Evolutionary conservation across 2,113 vertebrate genomes (phyloP).

Genomic region (Galemys pyrenaicus): DNA sequence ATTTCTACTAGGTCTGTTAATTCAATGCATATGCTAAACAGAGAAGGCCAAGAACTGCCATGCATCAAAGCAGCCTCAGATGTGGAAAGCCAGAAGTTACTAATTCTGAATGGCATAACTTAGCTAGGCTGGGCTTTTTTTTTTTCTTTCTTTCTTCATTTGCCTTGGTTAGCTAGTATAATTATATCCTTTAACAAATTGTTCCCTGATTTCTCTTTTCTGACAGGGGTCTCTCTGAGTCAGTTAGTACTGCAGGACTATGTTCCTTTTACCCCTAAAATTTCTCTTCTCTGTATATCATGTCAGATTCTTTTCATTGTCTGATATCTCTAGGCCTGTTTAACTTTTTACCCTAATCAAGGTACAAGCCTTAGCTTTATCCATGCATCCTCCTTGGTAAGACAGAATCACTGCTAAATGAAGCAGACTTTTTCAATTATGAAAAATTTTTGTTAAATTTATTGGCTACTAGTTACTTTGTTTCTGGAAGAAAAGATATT

Average conservation of each 20-base stretch:
- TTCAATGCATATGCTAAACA: constrained; percentile 37
- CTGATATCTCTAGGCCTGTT: background rate
- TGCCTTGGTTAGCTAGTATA: constrained; percentile 39
- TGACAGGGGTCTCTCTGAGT: constrained; percentile 20
- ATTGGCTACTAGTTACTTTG: constrained; percentile 41
- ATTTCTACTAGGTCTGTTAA: constrained; percentile 35
- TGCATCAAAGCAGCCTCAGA: constrained; percentile 33
- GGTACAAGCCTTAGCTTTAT: background rate
- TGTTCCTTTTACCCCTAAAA: background rate
- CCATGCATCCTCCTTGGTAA: too few species aligned
- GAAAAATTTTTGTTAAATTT: constrained; percentile 38
- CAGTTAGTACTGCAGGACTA: background rate
- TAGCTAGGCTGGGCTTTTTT: background rate
- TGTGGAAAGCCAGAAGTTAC: constrained; percentile 52
- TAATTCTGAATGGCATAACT: constrained; percentile 56
- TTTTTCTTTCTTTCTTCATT: background rate
- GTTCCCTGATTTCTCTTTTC: constrained; percentile 14
- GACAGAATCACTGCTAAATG: background rate
- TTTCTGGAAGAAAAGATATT: constrained; percentile 41
- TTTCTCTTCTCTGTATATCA: constrained; percentile 4
- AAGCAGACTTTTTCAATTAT: constrained; percentile 17
- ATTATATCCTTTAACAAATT: constrained; percentile 43
- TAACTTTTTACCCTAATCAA: background rate
- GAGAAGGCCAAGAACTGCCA: constrained; percentile 7
- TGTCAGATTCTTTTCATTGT: constrained; percentile 26